Evolutionary conservation across 2,888 invertebrate species (phyloP).

Genomic region (Meliscaeva auricollis): DNA sequence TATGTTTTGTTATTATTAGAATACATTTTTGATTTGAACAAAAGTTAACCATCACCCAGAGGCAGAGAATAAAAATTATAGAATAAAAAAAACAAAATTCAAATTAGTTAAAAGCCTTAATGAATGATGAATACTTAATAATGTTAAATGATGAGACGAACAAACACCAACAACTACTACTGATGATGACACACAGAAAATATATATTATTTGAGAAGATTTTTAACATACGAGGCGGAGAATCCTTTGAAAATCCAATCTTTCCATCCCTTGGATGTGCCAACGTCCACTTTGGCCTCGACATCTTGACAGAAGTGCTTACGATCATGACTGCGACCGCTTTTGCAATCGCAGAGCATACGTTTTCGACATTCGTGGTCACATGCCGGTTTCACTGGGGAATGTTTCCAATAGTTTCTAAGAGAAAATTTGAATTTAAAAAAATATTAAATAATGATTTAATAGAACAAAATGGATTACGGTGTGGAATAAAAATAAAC

Average conservation of each 20-base stretch:
- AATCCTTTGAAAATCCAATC: constrained; percentile 95
- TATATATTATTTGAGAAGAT: constrained; percentile 53
- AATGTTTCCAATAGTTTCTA: constrained; percentile 95
- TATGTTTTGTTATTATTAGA: constrained; percentile 37
- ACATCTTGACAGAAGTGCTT: constrained; percentile 92
- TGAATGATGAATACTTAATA: constrained; percentile 33
- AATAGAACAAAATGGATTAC: too few species aligned
- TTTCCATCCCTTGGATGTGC: constrained; percentile 91
- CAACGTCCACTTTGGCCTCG: constrained; percentile 92
- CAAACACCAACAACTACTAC: constrained; percentile 10
- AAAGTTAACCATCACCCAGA: constrained; percentile 58
- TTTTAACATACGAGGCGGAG: constrained; percentile 92
- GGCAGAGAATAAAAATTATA: constrained; percentile 23
- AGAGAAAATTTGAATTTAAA: constrained; percentile 48
- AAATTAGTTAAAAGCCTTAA: constrained; percentile 54
- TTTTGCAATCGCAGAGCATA: constrained; percentile 93
- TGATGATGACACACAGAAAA: constrained; percentile 49
- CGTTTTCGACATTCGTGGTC: constrained; percentile 94
- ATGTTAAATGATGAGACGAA: constrained; percentile 11
- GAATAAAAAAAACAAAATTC: constrained; percentile 13
- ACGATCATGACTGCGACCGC: constrained; percentile 94
- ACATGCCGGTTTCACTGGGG: constrained; percentile 92
- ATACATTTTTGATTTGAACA: constrained; percentile 25
- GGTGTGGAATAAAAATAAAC: too few species aligned
- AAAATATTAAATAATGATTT: too few species aligned